Evolutionary conservation across 2,113 vertebrate species (phyloP), one percentile per base, ranked within the genome.

Genomic region (Bombycilla garrulus): DNA sequence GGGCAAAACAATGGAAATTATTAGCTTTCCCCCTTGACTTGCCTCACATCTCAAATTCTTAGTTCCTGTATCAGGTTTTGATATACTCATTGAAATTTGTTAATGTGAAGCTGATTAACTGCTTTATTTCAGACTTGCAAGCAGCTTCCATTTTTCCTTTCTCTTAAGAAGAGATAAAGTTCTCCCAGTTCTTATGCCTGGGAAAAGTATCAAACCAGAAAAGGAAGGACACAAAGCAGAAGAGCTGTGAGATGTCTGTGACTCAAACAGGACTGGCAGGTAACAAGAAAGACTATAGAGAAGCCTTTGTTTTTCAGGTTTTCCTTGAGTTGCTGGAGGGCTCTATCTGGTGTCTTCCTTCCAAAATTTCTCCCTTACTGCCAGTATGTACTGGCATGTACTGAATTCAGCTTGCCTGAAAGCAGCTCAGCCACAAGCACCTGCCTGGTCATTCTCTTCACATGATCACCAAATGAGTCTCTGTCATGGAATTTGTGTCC

Each of bases 401-500:
- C 21, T 35, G 56, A 73, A 38, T 74, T 64, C 81, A 83, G 31
- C 24, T 54, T 25, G 26, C 66, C 69, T 21, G 6, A 33, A 73
- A 76, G 70, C 3, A 51, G 48, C 50, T 80, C 66, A 61, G 38
- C 64, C 67, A 53, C 2, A 4, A 86, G 76, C 38, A 73, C 76
- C 60, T 54, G 78, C 92, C 69, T 80, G 50, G 64, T 95, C 92
- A 94, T 74, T 42, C 64, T 77, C 73, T 56, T 80, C 95, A 83
- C 88, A 70, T 94, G 92, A 97, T 83, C 73, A 42, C 51, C 56
- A 47, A 85, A 72, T 95, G 95, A 97, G 78, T 93, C 40, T 53
- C 12, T 89, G 42, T 82, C 66, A 94, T n/a, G 95, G 95, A 96
- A 97, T 84, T 76, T 80, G 28, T 90, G 93, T 95, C 74, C 84